Conservation (phyloP, 1,140 invertebrate genomes). For the Harlomillsia oculata region DNA sequence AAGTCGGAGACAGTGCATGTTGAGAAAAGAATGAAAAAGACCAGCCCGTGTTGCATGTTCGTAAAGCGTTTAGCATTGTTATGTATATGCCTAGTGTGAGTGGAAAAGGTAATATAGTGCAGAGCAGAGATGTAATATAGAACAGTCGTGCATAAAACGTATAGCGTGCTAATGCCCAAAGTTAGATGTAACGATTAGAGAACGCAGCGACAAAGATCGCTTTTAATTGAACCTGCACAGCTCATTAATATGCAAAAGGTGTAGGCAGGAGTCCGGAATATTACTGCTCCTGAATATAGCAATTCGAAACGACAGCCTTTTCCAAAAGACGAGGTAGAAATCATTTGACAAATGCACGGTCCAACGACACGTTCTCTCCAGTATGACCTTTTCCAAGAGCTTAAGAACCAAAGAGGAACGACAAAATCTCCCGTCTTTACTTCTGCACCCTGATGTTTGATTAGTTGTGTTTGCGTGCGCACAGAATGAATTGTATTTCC, state of each 20-base stretch:
- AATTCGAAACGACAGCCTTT: conserved; percentile 18
- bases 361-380: no score
- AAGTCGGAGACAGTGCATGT: conserved; percentile 11
- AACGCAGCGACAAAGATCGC: conserved; percentile 31
- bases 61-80: conserved; percentile 5
- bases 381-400: no score
- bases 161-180: conserved; percentile 33
- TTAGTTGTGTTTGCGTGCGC: conserved; percentile 29
- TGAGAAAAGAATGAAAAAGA: conserved; percentile 7
- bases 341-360: not conserved
- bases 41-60: not conserved
- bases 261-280: conserved; percentile 14
- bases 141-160: conserved; percentile 15
- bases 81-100: conserved; percentile 4
- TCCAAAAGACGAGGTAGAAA: conserved; percentile 1
- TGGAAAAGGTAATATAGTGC: conserved; percentile 11
- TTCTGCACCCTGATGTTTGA: conserved; percentile 23
- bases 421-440: not conserved
- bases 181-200: conserved; percentile 32
- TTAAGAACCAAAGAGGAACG: no score
- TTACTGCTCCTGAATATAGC: conserved; percentile 18
- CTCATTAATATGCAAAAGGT: conserved; percentile 35
- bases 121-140: conserved; percentile 23
- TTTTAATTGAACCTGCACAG: conserved; percentile 31
- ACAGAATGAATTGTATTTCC: conserved; percentile 33